Evolutionary conservation across 1,140 invertebrate genomes (phyloP).

Genomic region (Chironomus tepperi): DNA sequence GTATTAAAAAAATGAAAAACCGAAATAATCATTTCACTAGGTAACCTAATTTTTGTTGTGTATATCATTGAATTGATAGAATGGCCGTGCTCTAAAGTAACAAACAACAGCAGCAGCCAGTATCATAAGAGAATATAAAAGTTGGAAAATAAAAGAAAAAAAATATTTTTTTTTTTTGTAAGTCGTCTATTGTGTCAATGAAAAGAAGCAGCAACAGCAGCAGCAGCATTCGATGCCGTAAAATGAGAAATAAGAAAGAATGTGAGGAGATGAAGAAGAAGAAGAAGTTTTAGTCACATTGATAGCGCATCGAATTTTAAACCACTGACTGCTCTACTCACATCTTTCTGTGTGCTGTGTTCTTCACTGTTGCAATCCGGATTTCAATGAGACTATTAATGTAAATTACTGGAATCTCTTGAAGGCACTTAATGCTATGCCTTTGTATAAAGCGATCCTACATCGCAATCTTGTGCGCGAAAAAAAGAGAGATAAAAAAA

Average conservation of each 20-base stretch:
- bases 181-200: background rate
- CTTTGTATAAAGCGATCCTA: background rate
- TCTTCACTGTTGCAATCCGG: background rate
- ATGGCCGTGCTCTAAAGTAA: no score
- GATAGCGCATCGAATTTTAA: background rate
- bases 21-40: conserved; percentile 1
- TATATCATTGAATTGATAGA: no score
- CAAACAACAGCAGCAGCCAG: no score
- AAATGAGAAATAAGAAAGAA: conserved; percentile 7
- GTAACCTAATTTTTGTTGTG: background rate
- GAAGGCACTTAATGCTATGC: background rate
- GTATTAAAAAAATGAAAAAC: background rate
- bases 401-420: conserved; percentile 8
- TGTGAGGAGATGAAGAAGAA: background rate
- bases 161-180: background rate
- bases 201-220: background rate
- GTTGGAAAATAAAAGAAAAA: no score
- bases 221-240: background rate
- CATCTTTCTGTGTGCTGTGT: background rate
- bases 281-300: background rate
- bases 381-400: conserved; percentile 9
- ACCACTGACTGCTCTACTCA: background rate
- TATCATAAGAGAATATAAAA: no score
- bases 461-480: background rate
- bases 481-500: background rate